Base-by-base conservation (phyloP, 1,140 invertebrate genomes). In the Asbolus verrucosus region DNA sequence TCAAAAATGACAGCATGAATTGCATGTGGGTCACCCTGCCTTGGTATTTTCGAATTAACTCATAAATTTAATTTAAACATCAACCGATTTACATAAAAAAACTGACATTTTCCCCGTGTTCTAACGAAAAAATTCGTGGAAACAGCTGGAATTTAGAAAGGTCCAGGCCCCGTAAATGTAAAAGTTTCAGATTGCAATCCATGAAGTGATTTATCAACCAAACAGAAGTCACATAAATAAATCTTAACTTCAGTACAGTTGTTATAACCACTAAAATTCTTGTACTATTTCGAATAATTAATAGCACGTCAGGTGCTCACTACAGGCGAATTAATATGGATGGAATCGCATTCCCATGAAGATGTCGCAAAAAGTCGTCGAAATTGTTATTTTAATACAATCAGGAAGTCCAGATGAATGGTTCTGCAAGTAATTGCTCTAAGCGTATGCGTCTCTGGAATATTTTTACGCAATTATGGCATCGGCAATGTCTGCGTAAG, bases 401-500 rank as follows among this genome's bases (percentile, higher is more conserved):
- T 54, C 21, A 63, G 61, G 61, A 63, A 63, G 61, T 63, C 18
- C 39, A 39, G 33, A 39, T 63, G 61, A 63, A 41, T 63, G 61
- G 41, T 63, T 63, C 39, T 13, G 46, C 13, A 54, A 19, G 46
- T 21, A 54, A 54, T 54, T 54, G 18, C 46, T 13, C 18, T 9
- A 14, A 27, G 13, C 46, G 19, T 54, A 54, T 54, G 46, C 46
- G 27, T 54, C 46, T 54, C 11, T 27, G 11, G 21, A 6, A 54
- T 30, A 54, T 54, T 54, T 54, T 54, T 54, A 13, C 19, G 46
- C 46, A 54, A 54, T 54, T 54, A 54, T 18, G 19, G 13, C n/a
- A n/a, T 16, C 41, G n/a, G 21, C 19, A 11, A n/a, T n/a, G 41
- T 18, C 21, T 46, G 18, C 46, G 46, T 14, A 54, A 54, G 46